Base-by-base conservation (phyloP, 2,113 vertebrate genomes). In the Phodopus roborovskii region DNA sequence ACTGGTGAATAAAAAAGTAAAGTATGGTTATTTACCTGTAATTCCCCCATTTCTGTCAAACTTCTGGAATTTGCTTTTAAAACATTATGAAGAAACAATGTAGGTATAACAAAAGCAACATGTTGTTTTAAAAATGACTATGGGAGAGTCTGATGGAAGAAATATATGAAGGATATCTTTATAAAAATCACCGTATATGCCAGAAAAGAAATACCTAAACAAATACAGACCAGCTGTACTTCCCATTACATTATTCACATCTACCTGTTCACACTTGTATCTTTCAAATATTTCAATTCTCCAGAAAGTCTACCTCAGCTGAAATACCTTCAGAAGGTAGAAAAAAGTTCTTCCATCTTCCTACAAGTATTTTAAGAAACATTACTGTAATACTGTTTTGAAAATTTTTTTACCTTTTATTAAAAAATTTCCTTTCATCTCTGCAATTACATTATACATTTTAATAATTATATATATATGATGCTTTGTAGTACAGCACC, bases 191-290 rank as follows among this genome's bases (percentile, higher is more conserved):
- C 48, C 88, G 13, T 24, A 45, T 82, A n/a, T n/a, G 56, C 15
- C 45, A 92, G 12, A 94, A 93, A 39, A 87, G 94, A 94, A 92
- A 70, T 30, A 92, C 16, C 50, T 92, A 88, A 92, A 97, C 84
- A 85, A 50, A 11, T 48, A 75, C 45, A 74, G 53, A 90, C 42
- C 81, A 24, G 77, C 7, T 85, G 42, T 70, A 75, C 15, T 91
- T 42, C 39, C 88, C 33, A 48, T 60, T 71, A 74, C 84, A 33
- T 3, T n/a, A 90, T 42, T 73, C 92, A 93, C 50, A 42, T 68
- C 26, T 3, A 73, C 53, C 28, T 58, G 78, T 64, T 28, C 78
- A 39, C 86, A 77, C 66, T 93, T 88, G 24, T 50, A 77, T 73
- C 74, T 48, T 50, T 95, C 45, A 86, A 94, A 96, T 88, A 89